These are phyloP conservation scores for Lobophora halterata DNA, from an alignment of 2,888 invertebrate species.

Conservation along the genomic window DNA sequence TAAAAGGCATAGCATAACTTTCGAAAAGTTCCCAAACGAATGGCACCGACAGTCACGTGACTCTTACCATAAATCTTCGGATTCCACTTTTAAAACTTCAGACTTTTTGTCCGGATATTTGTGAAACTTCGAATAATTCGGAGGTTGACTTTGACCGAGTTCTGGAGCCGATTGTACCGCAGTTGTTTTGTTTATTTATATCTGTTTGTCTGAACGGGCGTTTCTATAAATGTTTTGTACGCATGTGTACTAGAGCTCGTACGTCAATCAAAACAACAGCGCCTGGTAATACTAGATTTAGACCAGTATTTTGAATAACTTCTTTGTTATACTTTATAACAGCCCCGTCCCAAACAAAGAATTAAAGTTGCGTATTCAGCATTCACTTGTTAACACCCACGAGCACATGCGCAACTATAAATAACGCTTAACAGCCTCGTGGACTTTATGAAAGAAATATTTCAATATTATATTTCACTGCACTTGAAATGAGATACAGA, in stretches of 20 bases:
- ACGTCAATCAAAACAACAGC: conserved; percentile 16
- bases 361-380: conserved; percentile 10
- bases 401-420: conserved; percentile 18
- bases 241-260: conserved; percentile 12
- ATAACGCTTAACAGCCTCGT: conserved; percentile 16
- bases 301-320: too few species aligned
- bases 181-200: conserved; percentile 15
- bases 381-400: conserved; percentile 7
- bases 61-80: too few species aligned
- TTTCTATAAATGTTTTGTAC: conserved; percentile 16
- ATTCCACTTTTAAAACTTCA: too few species aligned
- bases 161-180: background rate
- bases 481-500: conserved; percentile 9
- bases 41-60: too few species aligned
- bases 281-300: conserved; percentile 10
- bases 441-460: conserved; percentile 24
- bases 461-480: conserved; percentile 20
- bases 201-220: conserved; percentile 10
- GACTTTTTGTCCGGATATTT: too few species aligned
- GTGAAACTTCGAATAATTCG: background rate
- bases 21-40: too few species aligned
- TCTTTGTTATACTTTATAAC: too few species aligned
- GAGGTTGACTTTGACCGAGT: background rate
- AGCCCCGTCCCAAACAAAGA: too few species aligned
- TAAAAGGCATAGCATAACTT: too few species aligned